These are phyloP conservation scores for Standfussiana lucernea DNA, from an alignment of 2,888 invertebrate species.

Conservation along the genomic window DNA sequence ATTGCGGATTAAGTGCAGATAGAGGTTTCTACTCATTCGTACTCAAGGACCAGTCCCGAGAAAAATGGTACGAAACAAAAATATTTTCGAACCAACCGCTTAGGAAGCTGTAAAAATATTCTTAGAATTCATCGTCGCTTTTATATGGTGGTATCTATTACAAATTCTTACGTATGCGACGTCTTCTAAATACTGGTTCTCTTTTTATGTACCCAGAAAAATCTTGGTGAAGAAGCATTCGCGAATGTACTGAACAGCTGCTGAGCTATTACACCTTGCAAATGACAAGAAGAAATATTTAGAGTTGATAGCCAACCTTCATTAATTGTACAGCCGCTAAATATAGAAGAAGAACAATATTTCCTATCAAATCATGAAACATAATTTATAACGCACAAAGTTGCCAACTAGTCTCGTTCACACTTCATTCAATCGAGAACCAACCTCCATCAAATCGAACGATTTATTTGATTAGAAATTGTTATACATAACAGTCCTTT, in stretches of 20 bases:
- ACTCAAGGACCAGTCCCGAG: background rate
- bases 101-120: constrained; percentile 4
- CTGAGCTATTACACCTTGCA: background rate
- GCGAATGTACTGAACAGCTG: background rate
- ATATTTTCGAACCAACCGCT: constrained; percentile 25
- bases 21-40: constrained; percentile 9
- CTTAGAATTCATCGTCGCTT: background rate
- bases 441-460: constrained; percentile 26
- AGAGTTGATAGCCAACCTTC: background rate
- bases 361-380: background rate
- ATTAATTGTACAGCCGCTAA: background rate
- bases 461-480: constrained; percentile 37
- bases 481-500: constrained; percentile 1
- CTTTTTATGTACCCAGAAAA: background rate
- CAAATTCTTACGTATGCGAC: background rate
- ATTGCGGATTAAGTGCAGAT: constrained; percentile 30
- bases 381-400: background rate
- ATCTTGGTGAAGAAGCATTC: background rate
- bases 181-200: background rate
- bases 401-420: background rate
- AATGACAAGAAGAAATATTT: background rate
- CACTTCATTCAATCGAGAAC: constrained; percentile 17
- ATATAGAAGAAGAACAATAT: background rate
- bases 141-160: constrained; percentile 3
- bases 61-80: constrained; percentile 17